phyloP scores from a whole-genome alignment of 1,140 invertebrate genomes.

The Melipona quadrifasciata region DNA sequence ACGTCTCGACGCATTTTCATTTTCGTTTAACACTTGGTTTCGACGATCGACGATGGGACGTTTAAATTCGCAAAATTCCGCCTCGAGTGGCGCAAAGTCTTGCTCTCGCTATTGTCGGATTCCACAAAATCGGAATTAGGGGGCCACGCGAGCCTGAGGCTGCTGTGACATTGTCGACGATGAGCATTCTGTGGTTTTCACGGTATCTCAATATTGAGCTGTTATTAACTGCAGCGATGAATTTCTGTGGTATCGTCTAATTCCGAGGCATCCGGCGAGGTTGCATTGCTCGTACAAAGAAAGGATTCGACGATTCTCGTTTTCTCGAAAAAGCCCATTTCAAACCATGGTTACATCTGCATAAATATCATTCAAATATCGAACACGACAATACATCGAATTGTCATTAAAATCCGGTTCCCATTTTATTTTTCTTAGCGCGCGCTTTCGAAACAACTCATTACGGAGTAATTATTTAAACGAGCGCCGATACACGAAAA shows the following conservation, averaged over 20 bases:
- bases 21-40: too few species aligned
- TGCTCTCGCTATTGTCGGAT: not conserved
- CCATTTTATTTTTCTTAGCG: not conserved
- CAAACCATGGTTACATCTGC: too few species aligned
- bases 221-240: conserved; percentile 31
- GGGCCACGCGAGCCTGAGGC: conserved; percentile 12
- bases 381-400: not conserved
- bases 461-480: not conserved
- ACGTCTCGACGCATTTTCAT: not conserved
- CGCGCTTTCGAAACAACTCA: not conserved
- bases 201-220: conserved; percentile 37
- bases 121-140: conserved; percentile 13
- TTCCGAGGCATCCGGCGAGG: not conserved
- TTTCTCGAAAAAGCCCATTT: too few species aligned
- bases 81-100: not conserved
- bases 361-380: not conserved
- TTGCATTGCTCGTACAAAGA: not conserved
- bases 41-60: too few species aligned
- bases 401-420: not conserved
- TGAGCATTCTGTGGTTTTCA: conserved; percentile 44
- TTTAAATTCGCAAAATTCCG: not conserved
- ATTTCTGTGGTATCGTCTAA: conserved; percentile 11
- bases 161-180: conserved; percentile 2
- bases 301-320: too few species aligned
- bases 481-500: not conserved